Base-by-base conservation (phyloP, 2,888 invertebrate genomes). In the Rambutsinella grinnellia region DNA sequence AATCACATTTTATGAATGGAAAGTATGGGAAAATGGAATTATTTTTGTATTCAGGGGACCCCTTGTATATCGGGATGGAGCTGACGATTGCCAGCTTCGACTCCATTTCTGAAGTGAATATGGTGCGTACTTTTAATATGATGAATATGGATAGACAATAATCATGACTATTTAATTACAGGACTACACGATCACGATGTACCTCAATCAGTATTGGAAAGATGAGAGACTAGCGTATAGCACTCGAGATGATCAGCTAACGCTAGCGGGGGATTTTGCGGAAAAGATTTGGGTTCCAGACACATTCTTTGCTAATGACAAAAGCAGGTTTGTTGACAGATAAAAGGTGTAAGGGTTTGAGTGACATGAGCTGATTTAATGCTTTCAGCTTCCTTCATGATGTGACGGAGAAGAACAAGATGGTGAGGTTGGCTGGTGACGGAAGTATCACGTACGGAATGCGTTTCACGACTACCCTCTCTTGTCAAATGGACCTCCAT, bases 251-350 rank as follows among this genome's bases (percentile, higher is more conserved):
- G 84, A 85, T n/a, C 86, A 87, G 71, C 87, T 90, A 85, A 90
- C 90, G 1, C 84, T 90, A 58, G 88, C 89, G 5, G 90, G 90
- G n/a, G 90, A 89, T 81, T 90, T 90, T 84, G 88, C 89, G 2
- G 89, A 89, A 81, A 87, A 87, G 81, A 90, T 90, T 76, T 90
- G 90, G 90, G 89, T 90, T 1, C 90, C 90, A 47, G 90, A 90
- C 84, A 90, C 90, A 1, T 90, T 90, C 84, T 88, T 90, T 79
- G 89, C 90, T 69, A 90, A 90, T 83, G 90, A 90, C 84, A 90
- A 90, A 84, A 88, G 89, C 78, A 85, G 85, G 85, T 84, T 65
- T 57, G 62, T 23, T 57, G 54, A 36, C 19, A 66, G 23, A 8
- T 51, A 23, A 17, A 8, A 23, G 23, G 1, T 23, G 17, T 19